Conservation (phyloP, 2,797 vertebrate genomes). For the Phoxinus dragarum region DNA sequence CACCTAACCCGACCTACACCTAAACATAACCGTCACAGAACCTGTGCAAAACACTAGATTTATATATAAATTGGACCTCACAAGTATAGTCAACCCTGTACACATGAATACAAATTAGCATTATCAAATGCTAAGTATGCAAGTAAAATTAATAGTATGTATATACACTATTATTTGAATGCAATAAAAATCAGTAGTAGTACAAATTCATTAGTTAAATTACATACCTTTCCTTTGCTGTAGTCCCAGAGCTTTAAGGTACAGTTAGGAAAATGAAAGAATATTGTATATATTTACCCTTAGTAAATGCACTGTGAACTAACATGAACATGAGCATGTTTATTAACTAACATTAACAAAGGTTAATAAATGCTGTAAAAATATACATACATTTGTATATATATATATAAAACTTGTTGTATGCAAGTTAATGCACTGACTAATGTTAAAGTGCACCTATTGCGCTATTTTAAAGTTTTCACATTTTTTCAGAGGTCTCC, state of each 20-base stretch:
- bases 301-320: too few species aligned
- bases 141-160: neutral
- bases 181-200: neutral
- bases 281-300: too few species aligned
- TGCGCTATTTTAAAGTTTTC: too few species aligned
- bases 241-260: constrained; percentile 99
- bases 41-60: neutral
- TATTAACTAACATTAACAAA: neutral
- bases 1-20: neutral
- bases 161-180: neutral
- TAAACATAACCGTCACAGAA: neutral
- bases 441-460: too few species aligned
- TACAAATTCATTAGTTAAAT: neutral
- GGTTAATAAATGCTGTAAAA: neutral
- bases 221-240: constrained; percentile 95
- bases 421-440: too few species aligned
- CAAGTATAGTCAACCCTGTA: neutral
- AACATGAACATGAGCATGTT: neutral
- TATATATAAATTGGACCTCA: neutral
- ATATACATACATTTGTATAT: too few species aligned
- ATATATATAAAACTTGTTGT: too few species aligned
- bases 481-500: too few species aligned
- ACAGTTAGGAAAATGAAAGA: constrained; percentile 68
- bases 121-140: too few species aligned
- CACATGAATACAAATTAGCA: neutral